Conservation (phyloP, 2,797 vertebrate genomes). For the Benthosema pterotum region DNA sequence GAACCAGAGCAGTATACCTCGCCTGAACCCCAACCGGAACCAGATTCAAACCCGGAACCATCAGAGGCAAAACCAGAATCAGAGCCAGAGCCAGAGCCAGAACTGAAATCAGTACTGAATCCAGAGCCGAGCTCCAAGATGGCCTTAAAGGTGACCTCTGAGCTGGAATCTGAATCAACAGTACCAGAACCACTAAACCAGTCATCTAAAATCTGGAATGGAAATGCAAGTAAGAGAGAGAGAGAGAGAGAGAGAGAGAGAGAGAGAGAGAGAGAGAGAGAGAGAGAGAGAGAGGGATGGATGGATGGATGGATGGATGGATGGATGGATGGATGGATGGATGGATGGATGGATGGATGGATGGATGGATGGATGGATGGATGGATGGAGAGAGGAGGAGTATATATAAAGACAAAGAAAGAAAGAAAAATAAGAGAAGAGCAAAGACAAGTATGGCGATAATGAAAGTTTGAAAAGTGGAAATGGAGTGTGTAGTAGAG, state of each 20-base stretch:
- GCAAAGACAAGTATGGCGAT: background rate
- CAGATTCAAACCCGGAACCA: conserved; percentile 54
- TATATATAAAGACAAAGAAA: background rate
- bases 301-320: background rate
- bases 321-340: conserved; percentile 9
- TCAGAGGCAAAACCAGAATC: conserved; percentile 41
- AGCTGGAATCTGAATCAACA: conserved; percentile 57
- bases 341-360: background rate
- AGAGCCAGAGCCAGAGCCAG: conserved; percentile 51
- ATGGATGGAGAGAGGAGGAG: background rate
- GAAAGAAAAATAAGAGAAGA: background rate
- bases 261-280: conserved; percentile 16
- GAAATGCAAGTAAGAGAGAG: conserved; percentile 17
- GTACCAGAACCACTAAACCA: conserved; percentile 76
- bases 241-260: background rate
- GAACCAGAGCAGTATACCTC: conserved; percentile 69
- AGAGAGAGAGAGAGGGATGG: background rate
- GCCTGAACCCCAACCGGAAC: conserved; percentile 64
- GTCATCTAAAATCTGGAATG: conserved; percentile 76
- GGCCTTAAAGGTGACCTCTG: conserved; percentile 49
- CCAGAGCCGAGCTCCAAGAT: conserved; percentile 48
- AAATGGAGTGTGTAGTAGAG: background rate
- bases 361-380: background rate
- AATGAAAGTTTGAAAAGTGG: background rate
- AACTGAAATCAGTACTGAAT: conserved; percentile 47